phyloP scores from a whole-genome alignment of 2,113 vertebrate genomes.

The Takifugu bimaculatus region DNA sequence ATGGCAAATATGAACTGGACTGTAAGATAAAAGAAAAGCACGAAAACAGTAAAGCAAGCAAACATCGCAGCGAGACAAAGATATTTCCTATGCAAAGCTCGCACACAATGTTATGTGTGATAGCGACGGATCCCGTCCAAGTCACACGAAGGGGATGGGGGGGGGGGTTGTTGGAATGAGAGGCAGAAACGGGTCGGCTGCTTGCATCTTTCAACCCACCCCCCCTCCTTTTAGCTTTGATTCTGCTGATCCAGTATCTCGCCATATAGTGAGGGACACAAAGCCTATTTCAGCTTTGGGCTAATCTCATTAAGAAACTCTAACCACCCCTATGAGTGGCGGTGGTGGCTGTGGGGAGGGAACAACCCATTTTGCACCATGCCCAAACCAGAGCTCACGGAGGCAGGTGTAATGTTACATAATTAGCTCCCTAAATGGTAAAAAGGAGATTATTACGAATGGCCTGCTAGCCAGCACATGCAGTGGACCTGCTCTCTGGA shows the following conservation, averaged over 20 bases:
- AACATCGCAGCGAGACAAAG: slow-evolving; percentile 74
- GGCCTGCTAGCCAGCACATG: slow-evolving; percentile 74
- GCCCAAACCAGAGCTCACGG: slow-evolving; percentile 70
- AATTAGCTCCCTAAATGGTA: slow-evolving; percentile 81
- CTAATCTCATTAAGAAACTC: slow-evolving; percentile 83
- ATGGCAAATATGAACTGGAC: slow-evolving; percentile 71
- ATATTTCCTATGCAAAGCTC: slow-evolving; percentile 81
- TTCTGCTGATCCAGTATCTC: slow-evolving; percentile 77
- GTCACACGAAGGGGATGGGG: slow-evolving; percentile 69
- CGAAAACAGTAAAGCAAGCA: slow-evolving; percentile 63
- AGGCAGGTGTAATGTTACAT: slow-evolving; percentile 82
- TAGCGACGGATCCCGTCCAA: slow-evolving; percentile 74
- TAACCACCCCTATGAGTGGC: slow-evolving; percentile 68
- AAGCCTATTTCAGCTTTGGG: slow-evolving; percentile 76
- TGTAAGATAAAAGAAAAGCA: slow-evolving; percentile 69
- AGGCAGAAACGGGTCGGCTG: slow-evolving; percentile 64
- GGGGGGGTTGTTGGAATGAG: slow-evolving; percentile 47
- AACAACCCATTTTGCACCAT: slow-evolving; percentile 57
- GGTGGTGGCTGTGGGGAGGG: slow-evolving; percentile 19
- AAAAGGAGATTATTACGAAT: slow-evolving; percentile 83
- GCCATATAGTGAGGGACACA: slow-evolving; percentile 71
- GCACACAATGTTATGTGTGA: slow-evolving; percentile 77
- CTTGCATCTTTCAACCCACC: slow-evolving; percentile 69
- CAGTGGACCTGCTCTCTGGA: slow-evolving; percentile 66
- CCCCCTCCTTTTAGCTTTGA: slow-evolving; percentile 72